Evolutionary conservation across 2,797 vertebrate genomes (phyloP).

Genomic region (Orestias chungarensis): DNA sequence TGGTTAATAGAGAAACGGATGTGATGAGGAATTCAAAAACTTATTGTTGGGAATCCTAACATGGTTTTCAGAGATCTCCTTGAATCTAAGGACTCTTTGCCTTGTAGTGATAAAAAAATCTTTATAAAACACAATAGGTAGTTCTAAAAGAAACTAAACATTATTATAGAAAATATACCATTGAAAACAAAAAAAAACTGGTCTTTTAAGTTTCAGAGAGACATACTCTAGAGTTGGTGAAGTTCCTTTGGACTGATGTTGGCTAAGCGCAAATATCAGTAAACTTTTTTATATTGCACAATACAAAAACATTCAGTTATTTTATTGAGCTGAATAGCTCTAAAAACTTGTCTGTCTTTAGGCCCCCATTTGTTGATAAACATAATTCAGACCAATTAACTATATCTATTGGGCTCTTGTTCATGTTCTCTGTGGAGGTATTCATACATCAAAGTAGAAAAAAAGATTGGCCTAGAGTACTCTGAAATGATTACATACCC

Average conservation of each 20-base stretch:
- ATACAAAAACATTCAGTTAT: not conserved
- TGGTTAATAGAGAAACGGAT: not conserved
- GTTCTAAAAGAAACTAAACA: not conserved
- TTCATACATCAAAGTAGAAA: conserved; percentile 21
- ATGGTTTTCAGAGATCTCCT: too few species aligned
- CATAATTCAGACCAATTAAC: conserved; percentile 5
- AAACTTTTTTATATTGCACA: not conserved
- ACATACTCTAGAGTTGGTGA: not conserved
- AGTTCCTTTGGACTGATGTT: not conserved
- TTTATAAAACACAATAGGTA: too few species aligned
- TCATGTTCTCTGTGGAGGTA: conserved; percentile 28
- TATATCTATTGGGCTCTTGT: not conserved
- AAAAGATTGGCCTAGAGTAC: conserved; percentile 17
- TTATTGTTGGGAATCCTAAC: too few species aligned
- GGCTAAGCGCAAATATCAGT: not conserved
- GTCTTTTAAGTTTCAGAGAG: not conserved
- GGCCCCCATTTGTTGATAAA: not conserved
- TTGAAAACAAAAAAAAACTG: not conserved
- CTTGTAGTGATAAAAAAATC: too few species aligned
- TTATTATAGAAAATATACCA: not conserved
- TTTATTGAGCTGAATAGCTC: not conserved
- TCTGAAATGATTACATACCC: conserved; percentile 23
- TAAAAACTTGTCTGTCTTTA: not conserved
- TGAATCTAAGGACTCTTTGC: too few species aligned
- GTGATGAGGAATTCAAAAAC: not conserved